Percentiles rank a stretch among this genome's conserved stretches.
These are phyloP conservation scores for Tenthredo amoena DNA, from an alignment of 2,888 invertebrate species.

Conservation along the genomic window DNA sequence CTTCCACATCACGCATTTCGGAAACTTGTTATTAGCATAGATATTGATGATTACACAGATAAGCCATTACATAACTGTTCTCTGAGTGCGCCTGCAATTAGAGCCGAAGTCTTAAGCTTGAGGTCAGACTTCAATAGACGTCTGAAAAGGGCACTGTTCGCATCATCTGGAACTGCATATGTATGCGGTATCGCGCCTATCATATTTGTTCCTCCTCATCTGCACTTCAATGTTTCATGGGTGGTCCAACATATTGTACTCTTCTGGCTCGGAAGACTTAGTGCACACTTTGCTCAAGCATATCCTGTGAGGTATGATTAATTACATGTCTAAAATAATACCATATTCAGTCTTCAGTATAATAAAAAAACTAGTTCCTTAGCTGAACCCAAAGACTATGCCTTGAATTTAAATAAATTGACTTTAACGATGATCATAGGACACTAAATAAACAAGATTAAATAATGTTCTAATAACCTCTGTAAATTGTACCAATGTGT, in stretches of 20 bases:
- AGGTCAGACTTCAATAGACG: constrained; percentile 93
- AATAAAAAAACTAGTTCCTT: background rate
- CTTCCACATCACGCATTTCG: constrained; percentile 44
- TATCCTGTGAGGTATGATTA: constrained; percentile 81
- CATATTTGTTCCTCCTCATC: constrained; percentile 75
- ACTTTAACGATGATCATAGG: background rate
- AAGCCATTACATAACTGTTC: constrained; percentile 89
- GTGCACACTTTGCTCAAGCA: constrained; percentile 77
- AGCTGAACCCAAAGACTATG: constrained; percentile 27
- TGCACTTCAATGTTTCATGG: constrained; percentile 91
- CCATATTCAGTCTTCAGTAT: background rate
- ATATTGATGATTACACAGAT: constrained; percentile 69
- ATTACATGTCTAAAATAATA: background rate
- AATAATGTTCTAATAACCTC: constrained; percentile 15
- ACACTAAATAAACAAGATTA: background rate
- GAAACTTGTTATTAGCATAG: constrained; percentile 19
- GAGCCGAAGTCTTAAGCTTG: constrained; percentile 92
- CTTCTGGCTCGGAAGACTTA: constrained; percentile 91
- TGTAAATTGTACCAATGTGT: constrained; percentile 29
- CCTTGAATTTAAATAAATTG: background rate
- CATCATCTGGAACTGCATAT: constrained; percentile 73
- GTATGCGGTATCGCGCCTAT: constrained; percentile 74
- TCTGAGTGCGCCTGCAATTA: constrained; percentile 84
- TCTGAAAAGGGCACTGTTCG: constrained; percentile 89
- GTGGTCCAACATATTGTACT: constrained; percentile 91